Conservation (phyloP, 2,888 invertebrate species). For the Pyrrhosoma nymphula region DNA sequence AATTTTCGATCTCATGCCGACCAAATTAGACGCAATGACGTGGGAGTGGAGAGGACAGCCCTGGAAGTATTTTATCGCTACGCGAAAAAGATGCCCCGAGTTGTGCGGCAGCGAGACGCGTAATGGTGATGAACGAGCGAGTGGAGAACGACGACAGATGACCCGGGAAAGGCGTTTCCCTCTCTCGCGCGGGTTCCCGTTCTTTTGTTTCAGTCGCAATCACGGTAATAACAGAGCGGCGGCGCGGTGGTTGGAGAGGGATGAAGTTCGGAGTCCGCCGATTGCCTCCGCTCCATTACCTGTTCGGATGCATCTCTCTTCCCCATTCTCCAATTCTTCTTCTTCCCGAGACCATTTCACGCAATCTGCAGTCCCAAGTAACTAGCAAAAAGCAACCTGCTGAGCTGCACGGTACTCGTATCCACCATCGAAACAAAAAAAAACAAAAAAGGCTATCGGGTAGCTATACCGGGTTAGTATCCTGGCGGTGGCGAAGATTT, state of each 20-base stretch:
- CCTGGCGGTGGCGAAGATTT: no score
- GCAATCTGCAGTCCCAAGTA: no score
- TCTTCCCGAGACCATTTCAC: no score
- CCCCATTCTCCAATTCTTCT: no score
- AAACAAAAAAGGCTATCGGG: no score
- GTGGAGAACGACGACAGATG: no score
- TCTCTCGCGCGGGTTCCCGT: neutral
- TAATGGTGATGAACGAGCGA: neutral
- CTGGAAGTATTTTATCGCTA: neutral
- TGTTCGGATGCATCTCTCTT: no score
- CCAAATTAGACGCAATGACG: neutral
- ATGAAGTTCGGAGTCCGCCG: neutral
- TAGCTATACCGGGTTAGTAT: no score
- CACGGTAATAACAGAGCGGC: neutral
- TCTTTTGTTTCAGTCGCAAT: constrained; percentile 1
- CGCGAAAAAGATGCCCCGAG: neutral
- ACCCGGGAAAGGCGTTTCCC: neutral
- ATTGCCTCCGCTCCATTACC: no score
- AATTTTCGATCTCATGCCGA: neutral
- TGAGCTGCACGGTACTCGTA: no score
- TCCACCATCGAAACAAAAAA: no score
- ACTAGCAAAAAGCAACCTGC: no score
- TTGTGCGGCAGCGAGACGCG: neutral
- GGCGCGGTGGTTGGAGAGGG: neutral
- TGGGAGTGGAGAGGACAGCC: neutral